Evolutionary conservation across 1,140 invertebrate genomes (phyloP), one percentile per base, ranked within the genome.

Genomic region (Heliconius hermathena): DNA sequence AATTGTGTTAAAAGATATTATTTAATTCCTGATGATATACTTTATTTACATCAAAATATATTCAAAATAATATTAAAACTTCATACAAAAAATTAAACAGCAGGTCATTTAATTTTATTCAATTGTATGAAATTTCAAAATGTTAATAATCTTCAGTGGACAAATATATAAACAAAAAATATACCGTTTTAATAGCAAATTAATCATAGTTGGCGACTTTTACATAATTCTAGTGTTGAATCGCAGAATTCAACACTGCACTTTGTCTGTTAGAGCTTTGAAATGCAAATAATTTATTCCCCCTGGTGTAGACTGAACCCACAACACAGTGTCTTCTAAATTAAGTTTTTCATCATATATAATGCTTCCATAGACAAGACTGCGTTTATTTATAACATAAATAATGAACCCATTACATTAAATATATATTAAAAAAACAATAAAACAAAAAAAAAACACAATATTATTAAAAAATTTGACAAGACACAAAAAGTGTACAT

Each of bases 211-310:
- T 52, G 49, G 49, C 4, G 13, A 18, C 0, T 52, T 49, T 49
- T 52, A 18, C 49, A 41, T 41, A 41, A 41, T 13, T 41, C 41
- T 41, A 41, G 54, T 22, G 54, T n/a, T 57, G n/a, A 22, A 6
- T 57, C 6, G n/a, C 8, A 18, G 5, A 57, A 57, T n/a, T 57
- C n/a, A n/a, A 8, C 54, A 57, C n/a, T 18, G n/a, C 54, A 22
- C n/a, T 11, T 11, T 57, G 20, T 57, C n/a, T 57, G 8, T 57
- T 2, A 57, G n/a, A 57, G n/a, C n/a, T 20, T 8, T 22, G 6
- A n/a, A 57, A 57, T 57, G 18, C 18, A 57, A 57, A 57, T 57
- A 57, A 57, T 57, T 57, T n/a, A 57, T 57, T 57, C 54, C 54
- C n/a, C n/a, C 54, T n/a, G 18, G 8, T 57, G 18, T 18, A 18